A percentile compares a stretch with the other conserved stretches of the same genome.
Conservation (phyloP, 2,888 invertebrate genomes). For the Exocentrus adspersus region DNA sequence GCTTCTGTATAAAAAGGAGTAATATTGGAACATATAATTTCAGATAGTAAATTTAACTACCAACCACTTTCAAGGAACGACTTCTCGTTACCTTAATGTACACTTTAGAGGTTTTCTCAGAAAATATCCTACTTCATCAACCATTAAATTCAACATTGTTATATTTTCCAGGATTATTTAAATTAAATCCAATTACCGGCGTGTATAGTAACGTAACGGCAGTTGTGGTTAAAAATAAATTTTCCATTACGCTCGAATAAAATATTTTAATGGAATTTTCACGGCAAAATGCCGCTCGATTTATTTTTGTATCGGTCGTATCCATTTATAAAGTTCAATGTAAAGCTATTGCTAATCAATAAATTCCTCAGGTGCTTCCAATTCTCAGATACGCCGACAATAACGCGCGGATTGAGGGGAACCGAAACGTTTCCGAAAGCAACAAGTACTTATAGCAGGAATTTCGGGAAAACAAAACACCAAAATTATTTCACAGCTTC, state of each 20-base stretch:
- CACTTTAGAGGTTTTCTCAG: no score
- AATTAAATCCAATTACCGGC: background rate
- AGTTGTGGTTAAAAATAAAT: background rate
- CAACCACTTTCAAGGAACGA: no score
- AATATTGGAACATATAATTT: no score
- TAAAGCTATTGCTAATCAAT: slow-evolving; percentile 36
- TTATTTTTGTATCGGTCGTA: slow-evolving; percentile 30
- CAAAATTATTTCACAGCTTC: no score
- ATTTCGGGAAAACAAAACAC: no score
- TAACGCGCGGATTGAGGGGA: slow-evolving; percentile 23
- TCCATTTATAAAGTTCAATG: slow-evolving; percentile 36
- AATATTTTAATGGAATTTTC: slow-evolving; percentile 25
- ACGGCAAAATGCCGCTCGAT: slow-evolving; percentile 31
- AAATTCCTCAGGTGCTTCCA: slow-evolving; percentile 42
- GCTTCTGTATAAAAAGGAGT: no score
- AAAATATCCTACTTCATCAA: no score
- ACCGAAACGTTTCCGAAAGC: slow-evolving; percentile 18
- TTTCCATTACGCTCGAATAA: background rate
- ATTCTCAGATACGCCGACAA: slow-evolving; percentile 31
- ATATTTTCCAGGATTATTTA: no score
- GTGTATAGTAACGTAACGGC: background rate
- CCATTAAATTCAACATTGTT: no score
- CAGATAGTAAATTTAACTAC: no score
- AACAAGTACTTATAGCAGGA: slow-evolving; percentile 26
- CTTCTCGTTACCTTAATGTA: no score